Base-by-base conservation (phyloP, 2,113 vertebrate species). In the Vulpes ferrilata region DNA sequence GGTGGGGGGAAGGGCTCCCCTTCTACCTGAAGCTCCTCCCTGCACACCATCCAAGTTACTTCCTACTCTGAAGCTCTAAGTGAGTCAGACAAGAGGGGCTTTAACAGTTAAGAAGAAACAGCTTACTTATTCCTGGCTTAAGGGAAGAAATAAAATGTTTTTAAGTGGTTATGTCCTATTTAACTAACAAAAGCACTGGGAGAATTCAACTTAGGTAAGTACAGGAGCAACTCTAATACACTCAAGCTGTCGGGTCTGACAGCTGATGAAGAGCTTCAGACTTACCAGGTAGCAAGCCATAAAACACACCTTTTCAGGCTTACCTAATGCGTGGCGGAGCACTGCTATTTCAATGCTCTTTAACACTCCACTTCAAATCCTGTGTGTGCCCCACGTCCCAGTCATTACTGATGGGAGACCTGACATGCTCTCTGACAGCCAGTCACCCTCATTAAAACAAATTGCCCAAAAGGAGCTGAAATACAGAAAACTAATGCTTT, bases 241-340 rank as follows among this genome's bases (percentile, higher is more conserved):
- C 80, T 98, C 97, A 88, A 88, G 94, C 96, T 98, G 96, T 98
- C 83, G 22, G 30, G 84, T 86, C 92, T 98, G 97, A 97, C 98
- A 97, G 81, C n/a, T 48, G 74, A 98, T 23, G 95, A 98, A 96
- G 88, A 97, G 96, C 59, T 35, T 64, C 80, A 93, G 83, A 95
- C 48, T 51, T 93, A 90, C 67, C 97, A 69, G 69, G 93, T 43
- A 81, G 88, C 95, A 98, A 53, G 90, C 88, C 96, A 92, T 35
- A 82, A 98, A 97, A 85, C 96, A 97, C 98, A 95, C 74, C 88
- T 96, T 90, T 48, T 65, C 93, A 51, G 73, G 90, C 69, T 90
- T 62, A 79, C 38, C 20, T 0, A 10, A 96, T 51, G 93, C 69
- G 55, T 15, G 30, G 82, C 17, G 90, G 57, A 74, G 73, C 35